Base-by-base conservation (phyloP, 1,140 invertebrate genomes). In the Bombus confusus region DNA sequence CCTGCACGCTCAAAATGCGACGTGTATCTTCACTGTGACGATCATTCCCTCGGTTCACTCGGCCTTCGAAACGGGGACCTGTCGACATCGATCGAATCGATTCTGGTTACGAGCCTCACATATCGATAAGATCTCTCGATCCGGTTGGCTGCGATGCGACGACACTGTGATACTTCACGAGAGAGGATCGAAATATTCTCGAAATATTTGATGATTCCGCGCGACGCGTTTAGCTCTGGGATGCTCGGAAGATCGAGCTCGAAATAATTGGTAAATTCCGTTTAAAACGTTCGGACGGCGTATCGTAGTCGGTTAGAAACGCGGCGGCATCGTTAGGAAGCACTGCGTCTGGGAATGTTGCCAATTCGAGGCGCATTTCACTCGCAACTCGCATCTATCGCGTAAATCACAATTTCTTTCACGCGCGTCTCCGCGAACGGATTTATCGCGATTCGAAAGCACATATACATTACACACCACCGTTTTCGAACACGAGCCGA, bases 21-120 rank as follows among this genome's bases (percentile, higher is more conserved):
- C 57, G 81, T 39, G 81, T 39, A 68, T 79, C 59, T 80, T 57
- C 72, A 47, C 87, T 88, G 83, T 15, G 88, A 88, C 87, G 77
- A 88, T 88, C 62, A 80, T 76, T 69, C 22, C 71, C 86, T 72
- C 52, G 85, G 72, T 80, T 57, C 82, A 43, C 64, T 64, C 43
- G n/a, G 31, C 22, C 28, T 59, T 57, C 77, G 59, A 81, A 73
- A 2, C 39, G 69, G 34, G 68, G 39, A 59, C 22, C 68, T n/a
- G 41, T 34, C 28, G 62, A 66, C 43, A 47, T 68, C 64, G 73
- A 77, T 52, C 47, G 73, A 66, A 73, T 28, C 79, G 83, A 88
- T 88, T 82, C 83, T 88, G 47, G 78, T 78, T 76, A 52, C 87
- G 62, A 71, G 43, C 47, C 34, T n/a, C 59, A 22, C 64, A n/a